Base-by-base conservation (phyloP, 2,888 invertebrate species). In the Philereme transversata region DNA sequence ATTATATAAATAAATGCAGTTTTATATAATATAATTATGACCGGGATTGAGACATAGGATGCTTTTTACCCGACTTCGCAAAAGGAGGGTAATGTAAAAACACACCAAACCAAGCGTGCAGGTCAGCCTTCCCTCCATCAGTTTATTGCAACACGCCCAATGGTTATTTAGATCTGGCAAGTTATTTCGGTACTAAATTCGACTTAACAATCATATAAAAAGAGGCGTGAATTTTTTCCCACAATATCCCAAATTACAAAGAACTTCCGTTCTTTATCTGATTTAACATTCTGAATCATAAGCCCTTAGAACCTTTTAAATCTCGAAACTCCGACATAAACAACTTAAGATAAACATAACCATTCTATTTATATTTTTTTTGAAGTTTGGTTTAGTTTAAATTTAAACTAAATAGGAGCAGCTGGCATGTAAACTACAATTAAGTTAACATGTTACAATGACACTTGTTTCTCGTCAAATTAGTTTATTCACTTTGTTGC, bases 281-380 rank as follows among this genome's bases (percentile, higher is more conserved):
- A 36, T 56, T 34, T 9, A 45, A 51, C 50, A 5, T 49, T 49
- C 46, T 36, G 50, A 41, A 50, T 51, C 9, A 36, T 40, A 8
- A 5, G 40, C 7, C 35, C 45, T 36, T 35, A n/a, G 43, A 47
- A 51, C 48, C 40, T 10, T 49, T 49, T 52, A 22, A 9, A 47
- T 46, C 44, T 38, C 35, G 38, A 44, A 50, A 46, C 38, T 46
- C 34, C 35, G 38, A 36, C 46, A 35, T 22, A 22, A 47, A 43
- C 51, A 48, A 59, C 50, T 62, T 56, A 51, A 51, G 57, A 45
- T 49, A 52, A 63, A 52, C 47, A 50, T 51, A 56, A 52, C 54
- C 4, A 38, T 41, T 56, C 52, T 63, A 57, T 63, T 52, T 50
- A 51, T 58, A 58, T 49, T 7, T 5, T 8, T 40, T 40, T 40